Percentiles rank a stretch among this genome's conserved stretches.
Conservation (phyloP, 2,797 vertebrate species). For the Clarias fuscus region DNA sequence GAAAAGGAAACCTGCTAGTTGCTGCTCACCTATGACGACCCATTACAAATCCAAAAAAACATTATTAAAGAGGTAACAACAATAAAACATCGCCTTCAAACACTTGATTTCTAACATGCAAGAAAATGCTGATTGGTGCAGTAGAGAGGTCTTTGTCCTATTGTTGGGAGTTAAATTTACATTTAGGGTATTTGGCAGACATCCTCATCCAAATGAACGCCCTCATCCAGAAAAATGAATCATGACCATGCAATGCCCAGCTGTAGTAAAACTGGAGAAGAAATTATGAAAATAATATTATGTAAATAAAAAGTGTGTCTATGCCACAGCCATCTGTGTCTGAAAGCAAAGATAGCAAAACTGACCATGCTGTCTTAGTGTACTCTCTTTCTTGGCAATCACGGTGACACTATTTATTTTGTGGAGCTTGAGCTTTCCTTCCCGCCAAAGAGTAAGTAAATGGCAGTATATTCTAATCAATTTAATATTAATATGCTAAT, state of each 20-base stretch:
- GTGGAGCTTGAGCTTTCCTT: neutral
- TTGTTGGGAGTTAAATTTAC: neutral
- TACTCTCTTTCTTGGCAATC: neutral
- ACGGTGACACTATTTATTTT: neutral
- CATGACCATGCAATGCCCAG: neutral
- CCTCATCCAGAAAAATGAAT: too few species aligned
- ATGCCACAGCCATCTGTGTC: neutral
- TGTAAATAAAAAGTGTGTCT: too few species aligned
- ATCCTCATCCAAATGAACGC: too few species aligned
- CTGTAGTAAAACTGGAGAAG: neutral
- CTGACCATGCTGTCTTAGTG: neutral
- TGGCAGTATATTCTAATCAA: neutral
- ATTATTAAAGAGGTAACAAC: constrained; percentile 4
- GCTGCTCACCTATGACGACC: neutral
- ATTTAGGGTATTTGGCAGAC: too few species aligned
- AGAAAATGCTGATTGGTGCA: neutral
- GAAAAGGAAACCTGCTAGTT: neutral
- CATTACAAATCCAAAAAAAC: constrained; percentile 31
- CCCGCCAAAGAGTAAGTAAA: neutral
- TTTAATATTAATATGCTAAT: neutral
- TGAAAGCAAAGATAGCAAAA: neutral
- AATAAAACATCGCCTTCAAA: neutral
- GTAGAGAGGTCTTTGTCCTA: neutral
- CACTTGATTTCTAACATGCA: too few species aligned
- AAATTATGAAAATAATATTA: neutral